phyloP scores from a whole-genome alignment of 2,113 vertebrate species.

The Andinoacara biseriatus region DNA sequence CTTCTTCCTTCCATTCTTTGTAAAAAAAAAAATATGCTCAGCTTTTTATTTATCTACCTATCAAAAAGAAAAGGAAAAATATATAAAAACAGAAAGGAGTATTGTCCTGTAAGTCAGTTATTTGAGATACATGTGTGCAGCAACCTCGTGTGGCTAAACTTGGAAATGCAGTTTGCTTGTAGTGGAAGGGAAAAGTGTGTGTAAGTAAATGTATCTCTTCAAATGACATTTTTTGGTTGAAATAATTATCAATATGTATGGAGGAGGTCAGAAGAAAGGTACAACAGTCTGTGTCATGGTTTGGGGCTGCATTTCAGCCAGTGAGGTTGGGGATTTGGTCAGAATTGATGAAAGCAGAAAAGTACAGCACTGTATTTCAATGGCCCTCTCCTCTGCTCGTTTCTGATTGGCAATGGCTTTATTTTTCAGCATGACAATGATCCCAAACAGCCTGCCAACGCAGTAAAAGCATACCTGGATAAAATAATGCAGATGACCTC shows the following conservation, averaged over 20 bases:
- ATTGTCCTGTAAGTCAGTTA: background rate
- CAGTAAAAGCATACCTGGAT: background rate
- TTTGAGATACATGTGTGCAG: slow-evolving; percentile 20
- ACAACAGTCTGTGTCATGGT: background rate
- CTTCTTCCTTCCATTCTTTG: too few relatives aligned
- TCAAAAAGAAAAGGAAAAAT: background rate
- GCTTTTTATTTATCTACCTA: background rate
- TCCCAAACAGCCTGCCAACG: background rate
- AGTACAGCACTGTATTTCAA: too few relatives aligned
- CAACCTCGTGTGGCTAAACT: slow-evolving; percentile 62
- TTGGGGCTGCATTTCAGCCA: fast-evolving
- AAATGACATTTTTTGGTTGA: too few relatives aligned
- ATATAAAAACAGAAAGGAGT: background rate
- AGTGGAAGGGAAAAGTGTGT: background rate
- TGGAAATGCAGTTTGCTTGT: slow-evolving; percentile 3
- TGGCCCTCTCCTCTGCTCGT: too few relatives aligned
- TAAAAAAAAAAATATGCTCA: too few relatives aligned
- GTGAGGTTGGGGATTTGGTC: background rate
- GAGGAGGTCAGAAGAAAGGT: background rate
- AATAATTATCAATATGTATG: background rate
- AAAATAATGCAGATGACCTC: fast-evolving
- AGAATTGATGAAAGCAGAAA: background rate
- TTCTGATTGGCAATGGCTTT: background rate
- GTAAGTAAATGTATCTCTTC: background rate
- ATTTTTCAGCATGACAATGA: fast-evolving